A percentile compares a stretch with the other conserved stretches of the same genome.
Evolutionary conservation across 2,888 invertebrate genomes (phyloP).

Genomic region (Anoplius nigerrimus): DNA sequence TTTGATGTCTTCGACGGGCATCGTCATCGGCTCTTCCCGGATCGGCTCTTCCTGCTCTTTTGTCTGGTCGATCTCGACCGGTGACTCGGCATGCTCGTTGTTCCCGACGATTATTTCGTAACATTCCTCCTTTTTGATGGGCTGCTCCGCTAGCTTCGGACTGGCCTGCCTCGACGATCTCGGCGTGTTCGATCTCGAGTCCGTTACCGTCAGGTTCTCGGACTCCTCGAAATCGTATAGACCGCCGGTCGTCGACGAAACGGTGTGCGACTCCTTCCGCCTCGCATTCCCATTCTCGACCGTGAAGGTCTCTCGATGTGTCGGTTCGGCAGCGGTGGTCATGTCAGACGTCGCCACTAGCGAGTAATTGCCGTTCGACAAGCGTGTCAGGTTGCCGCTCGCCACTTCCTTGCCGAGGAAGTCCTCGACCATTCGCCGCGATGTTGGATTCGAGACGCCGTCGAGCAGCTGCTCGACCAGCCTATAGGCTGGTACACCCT

Average conservation of each 20-base stretch:
- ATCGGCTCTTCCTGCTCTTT: slow-evolving; percentile 36
- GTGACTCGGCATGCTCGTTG: slow-evolving; percentile 37
- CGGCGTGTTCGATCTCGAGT: slow-evolving; percentile 65
- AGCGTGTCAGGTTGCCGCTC: slow-evolving; percentile 81
- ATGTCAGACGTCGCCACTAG: slow-evolving; percentile 78
- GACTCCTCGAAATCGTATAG: slow-evolving; percentile 64
- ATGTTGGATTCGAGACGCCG: slow-evolving; percentile 79
- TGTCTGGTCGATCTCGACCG: slow-evolving; percentile 46
- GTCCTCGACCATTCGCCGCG: slow-evolving; percentile 80
- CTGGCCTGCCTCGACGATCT: slow-evolving; percentile 66
- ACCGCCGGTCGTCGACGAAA: slow-evolving; percentile 42
- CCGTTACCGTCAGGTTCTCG: slow-evolving; percentile 61
- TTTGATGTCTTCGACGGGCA: slow-evolving; percentile 39
- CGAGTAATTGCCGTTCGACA: slow-evolving; percentile 83
- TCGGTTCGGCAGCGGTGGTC: slow-evolving; percentile 52
- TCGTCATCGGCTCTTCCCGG: slow-evolving; percentile 34
- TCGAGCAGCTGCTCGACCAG: slow-evolving; percentile 80
- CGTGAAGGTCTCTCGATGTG: slow-evolving; percentile 37
- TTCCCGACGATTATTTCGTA: slow-evolving; percentile 61
- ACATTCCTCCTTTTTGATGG: slow-evolving; percentile 61
- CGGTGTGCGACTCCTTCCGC: slow-evolving; percentile 43
- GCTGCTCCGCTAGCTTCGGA: slow-evolving; percentile 56
- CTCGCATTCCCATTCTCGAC: slow-evolving; percentile 50
- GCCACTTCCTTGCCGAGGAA: slow-evolving; percentile 82
- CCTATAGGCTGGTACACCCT: slow-evolving; percentile 83